A percentile compares a stretch with the other conserved stretches of the same genome.
These are phyloP conservation scores for Siniperca knerii DNA, from an alignment of 2,113 vertebrate genomes.

Conservation along the genomic window DNA sequence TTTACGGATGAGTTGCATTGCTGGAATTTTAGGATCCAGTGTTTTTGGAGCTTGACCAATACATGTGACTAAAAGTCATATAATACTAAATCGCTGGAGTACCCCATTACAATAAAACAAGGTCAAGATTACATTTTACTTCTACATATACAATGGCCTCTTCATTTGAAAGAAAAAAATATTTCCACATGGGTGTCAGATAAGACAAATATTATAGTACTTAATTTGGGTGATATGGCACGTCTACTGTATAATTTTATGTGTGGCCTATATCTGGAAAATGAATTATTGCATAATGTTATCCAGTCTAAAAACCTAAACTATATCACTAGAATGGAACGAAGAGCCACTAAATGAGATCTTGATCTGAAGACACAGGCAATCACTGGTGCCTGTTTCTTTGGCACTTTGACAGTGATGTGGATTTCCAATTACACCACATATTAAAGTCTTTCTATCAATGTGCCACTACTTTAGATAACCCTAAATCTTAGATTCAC, in stretches of 20 bases:
- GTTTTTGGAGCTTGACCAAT: background rate
- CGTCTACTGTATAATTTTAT: background rate
- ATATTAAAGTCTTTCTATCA: background rate
- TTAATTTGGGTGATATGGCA: background rate
- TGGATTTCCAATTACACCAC: background rate
- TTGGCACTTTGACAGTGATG: background rate
- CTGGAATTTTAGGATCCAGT: background rate
- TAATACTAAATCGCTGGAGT: background rate
- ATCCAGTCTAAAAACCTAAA: no score
- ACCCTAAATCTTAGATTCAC: background rate
- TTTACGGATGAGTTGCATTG: background rate
- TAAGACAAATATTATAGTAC: background rate
- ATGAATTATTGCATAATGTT: background rate
- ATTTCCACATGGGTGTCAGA: background rate
- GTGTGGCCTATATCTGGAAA: background rate
- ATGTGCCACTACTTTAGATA: background rate
- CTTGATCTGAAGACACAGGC: background rate
- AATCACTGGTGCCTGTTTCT: background rate
- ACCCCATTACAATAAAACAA: background rate
- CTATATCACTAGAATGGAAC: background rate
- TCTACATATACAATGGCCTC: no score
- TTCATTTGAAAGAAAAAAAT: background rate
- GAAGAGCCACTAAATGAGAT: background rate
- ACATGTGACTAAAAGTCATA: background rate
- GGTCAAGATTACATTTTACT: background rate